Conservation (phyloP, 2,888 invertebrate species). For the Cactoblastis cactorum region DNA sequence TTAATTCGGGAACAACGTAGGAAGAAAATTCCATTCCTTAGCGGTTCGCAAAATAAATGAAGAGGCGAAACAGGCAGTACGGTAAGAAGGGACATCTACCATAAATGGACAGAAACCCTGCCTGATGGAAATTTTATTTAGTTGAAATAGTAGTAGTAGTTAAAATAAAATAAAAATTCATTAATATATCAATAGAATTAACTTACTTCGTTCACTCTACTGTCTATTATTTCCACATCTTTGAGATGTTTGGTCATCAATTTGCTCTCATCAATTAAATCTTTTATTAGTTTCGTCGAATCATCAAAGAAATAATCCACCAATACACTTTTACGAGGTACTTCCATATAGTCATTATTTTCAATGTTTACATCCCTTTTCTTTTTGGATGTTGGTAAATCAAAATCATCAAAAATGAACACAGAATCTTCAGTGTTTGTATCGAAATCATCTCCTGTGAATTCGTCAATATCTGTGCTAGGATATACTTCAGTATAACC, state of each 20-base stretch:
- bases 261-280: constrained; percentile 47
- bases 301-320: constrained; percentile 52
- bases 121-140: no score
- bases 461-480: constrained; percentile 39
- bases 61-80: no score
- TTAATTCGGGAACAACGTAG: no score
- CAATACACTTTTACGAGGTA: constrained; percentile 33
- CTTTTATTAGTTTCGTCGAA: constrained; percentile 34
- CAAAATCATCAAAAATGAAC: constrained; percentile 36
- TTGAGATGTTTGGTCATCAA: constrained; percentile 37
- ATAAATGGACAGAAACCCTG: no score
- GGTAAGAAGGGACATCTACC: no score
- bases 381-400: constrained; percentile 26
- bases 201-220: not conserved
- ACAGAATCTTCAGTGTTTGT: constrained; percentile 40
- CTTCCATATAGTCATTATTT: constrained; percentile 37
- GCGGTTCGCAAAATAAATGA: no score
- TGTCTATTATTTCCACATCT: constrained; percentile 41
- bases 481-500: constrained; percentile 43
- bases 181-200: not conserved
- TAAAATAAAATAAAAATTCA: no score
- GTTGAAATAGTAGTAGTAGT: no score
- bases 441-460: constrained; percentile 30
- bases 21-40: no score
- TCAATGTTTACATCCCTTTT: constrained; percentile 31